phyloP scores from a whole-genome alignment of 2,113 vertebrate species.

The Pachyramphus minor region DNA sequence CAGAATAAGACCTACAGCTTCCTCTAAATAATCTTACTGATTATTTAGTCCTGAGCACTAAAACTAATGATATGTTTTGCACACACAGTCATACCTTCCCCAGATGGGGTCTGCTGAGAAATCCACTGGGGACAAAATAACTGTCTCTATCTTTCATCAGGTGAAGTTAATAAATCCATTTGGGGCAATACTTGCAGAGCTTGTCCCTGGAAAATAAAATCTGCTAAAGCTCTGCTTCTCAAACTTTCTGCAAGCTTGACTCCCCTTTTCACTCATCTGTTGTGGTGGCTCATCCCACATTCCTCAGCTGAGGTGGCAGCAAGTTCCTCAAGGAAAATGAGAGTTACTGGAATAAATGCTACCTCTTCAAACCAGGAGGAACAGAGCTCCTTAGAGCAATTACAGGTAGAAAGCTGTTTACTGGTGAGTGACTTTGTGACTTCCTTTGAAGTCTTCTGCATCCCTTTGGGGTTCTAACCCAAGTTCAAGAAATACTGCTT shows the following conservation, averaged over 20 bases:
- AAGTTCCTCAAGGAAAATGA: slow-evolving; percentile 13
- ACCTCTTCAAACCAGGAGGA: slow-evolving; percentile 24
- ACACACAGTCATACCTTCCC: background rate
- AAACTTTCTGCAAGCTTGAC: background rate
- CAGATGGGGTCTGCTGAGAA: background rate
- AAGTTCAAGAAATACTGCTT: slow-evolving; percentile 26
- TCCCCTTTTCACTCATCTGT: background rate
- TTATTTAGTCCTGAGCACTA: background rate
- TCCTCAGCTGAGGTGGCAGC: background rate
- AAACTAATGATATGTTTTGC: background rate
- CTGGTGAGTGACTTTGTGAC: slow-evolving; percentile 3
- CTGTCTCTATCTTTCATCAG: background rate
- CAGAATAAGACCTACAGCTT: background rate
- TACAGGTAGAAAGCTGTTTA: slow-evolving; percentile 30
- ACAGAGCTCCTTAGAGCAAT: background rate
- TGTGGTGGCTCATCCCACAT: slow-evolving; percentile 15
- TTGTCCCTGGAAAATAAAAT: background rate
- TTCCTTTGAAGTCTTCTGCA: slow-evolving; percentile 44
- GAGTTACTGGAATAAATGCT: slow-evolving; percentile 9
- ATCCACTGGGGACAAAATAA: background rate
- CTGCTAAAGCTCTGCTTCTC: background rate
- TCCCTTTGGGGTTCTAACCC: slow-evolving; percentile 4
- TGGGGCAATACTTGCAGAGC: background rate
- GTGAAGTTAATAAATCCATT: background rate
- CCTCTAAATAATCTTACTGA: too few species aligned